Percentiles rank a stretch among this genome's conserved stretches.
These are phyloP conservation scores for Habropoda laboriosa DNA, from an alignment of 1,140 invertebrate species.

Conservation along the genomic window DNA sequence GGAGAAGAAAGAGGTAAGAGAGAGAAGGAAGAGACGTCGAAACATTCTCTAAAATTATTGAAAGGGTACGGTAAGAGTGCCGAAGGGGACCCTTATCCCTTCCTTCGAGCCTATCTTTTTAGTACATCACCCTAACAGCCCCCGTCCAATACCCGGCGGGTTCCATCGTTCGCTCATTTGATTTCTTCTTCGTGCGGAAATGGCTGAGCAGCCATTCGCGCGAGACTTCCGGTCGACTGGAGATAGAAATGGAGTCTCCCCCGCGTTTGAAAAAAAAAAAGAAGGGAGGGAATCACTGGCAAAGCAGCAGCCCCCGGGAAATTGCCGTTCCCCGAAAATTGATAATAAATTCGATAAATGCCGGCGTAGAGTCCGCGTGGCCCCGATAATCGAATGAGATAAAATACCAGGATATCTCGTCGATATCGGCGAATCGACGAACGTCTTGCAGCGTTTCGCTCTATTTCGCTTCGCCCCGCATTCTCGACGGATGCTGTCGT, in stretches of 20 bases:
- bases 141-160: constrained; percentile 50
- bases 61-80: constrained; percentile 45
- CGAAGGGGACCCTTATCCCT: constrained; percentile 53
- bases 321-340: constrained; percentile 79
- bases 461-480: neutral
- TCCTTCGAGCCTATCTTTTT: constrained; percentile 62
- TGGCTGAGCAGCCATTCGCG: constrained; percentile 81
- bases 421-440: neutral
- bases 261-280: constrained; percentile 38
- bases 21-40: constrained; percentile 34
- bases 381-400: constrained; percentile 75
- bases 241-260: constrained; percentile 79
- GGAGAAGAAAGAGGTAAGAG: neutral
- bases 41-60: constrained; percentile 63
- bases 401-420: constrained; percentile 77
- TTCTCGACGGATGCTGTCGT: neutral
- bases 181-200: constrained; percentile 79
- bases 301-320: constrained; percentile 65
- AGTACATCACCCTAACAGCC: constrained; percentile 55
- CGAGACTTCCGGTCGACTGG: constrained; percentile 78
- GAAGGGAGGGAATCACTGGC: constrained; percentile 36
- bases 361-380: constrained; percentile 48
- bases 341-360: constrained; percentile 82
- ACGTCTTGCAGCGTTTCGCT: constrained; percentile 20
- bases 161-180: constrained; percentile 74